Conservation (phyloP, 2,113 vertebrate species). For the Xerus inauris region DNA sequence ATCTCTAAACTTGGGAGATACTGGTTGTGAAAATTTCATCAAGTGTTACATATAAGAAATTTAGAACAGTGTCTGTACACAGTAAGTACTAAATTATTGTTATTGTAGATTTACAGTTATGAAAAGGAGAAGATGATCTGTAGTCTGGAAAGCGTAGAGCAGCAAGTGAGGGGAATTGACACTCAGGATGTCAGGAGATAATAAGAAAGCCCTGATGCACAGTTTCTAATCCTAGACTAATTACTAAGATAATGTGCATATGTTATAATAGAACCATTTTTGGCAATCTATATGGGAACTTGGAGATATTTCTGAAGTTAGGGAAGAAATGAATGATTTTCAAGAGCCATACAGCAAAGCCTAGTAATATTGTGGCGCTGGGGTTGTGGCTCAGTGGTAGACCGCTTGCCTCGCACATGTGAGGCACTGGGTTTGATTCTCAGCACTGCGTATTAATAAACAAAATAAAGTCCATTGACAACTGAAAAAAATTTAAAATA, state of each 20-base stretch:
- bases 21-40: neutral
- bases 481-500: too few relatives aligned
- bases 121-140: constrained; percentile 10
- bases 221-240: neutral
- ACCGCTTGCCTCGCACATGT: too few relatives aligned
- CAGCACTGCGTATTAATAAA: too few relatives aligned
- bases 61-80: neutral
- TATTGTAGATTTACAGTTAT: neutral
- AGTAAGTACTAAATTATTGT: neutral
- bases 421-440: too few relatives aligned
- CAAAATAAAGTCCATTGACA: too few relatives aligned
- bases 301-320: neutral
- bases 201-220: neutral
- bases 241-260: constrained; percentile 3
- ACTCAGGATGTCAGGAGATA: neutral
- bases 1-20: neutral
- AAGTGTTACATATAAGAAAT: neutral
- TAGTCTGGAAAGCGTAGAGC: neutral
- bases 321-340: constrained; percentile 25
- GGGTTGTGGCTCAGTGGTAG: too few relatives aligned
- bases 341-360: neutral
- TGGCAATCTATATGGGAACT: neutral
- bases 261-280: constrained; percentile 5
- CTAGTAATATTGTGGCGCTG: too few relatives aligned
- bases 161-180: neutral